Base-by-base conservation (phyloP, 2,888 invertebrate genomes). In the Pammene aurita region DNA sequence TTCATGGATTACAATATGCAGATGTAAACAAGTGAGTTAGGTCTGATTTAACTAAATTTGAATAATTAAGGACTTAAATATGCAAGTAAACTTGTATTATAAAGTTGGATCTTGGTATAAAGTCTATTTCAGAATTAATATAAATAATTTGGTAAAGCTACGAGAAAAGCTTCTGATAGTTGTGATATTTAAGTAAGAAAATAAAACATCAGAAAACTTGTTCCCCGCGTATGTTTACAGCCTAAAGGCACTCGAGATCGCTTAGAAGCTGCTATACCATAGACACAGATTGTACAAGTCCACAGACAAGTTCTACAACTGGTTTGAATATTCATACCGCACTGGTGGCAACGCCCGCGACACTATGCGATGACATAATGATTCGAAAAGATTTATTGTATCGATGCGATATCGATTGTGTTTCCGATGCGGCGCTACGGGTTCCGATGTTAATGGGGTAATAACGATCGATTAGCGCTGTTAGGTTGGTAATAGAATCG, bases 281-380 rank as follows among this genome's bases (percentile, higher is more conserved):
- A 26, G 52, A 52, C 62, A 62, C 41, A 41, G 50, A 62, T 38
- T 50, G 38, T 62, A 62, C 63, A 42, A 63, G 14, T 54, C 64
- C 46, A 54, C 68, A 68, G 79, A 80, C 84, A 74, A 77, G 83
- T 83, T 81, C 77, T 73, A 77, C 81, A 79, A 86, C 89, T 77
- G 86, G 88, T 89, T 88, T 85, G 80, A 83, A 86, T 86, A 87
- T 87, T 85, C 66, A 70, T 66, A 66, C 70, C 66, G 55, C 60
- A 72, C 67, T 74, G 73, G 75, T 77, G 84, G 74, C 86, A 85
- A 84, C 80, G 87, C 76, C 86, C 86, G 80, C 80, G 74, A 72
- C 80, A 79, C 81, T 80, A 82, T 81, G 81, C 84, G 84, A 85
- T 89, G 90, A 90, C 89, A 89, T 89, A 88, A 88, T 86, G 81